phyloP scores from a whole-genome alignment of 2,888 invertebrate genomes.

The Brenthis hecate region DNA sequence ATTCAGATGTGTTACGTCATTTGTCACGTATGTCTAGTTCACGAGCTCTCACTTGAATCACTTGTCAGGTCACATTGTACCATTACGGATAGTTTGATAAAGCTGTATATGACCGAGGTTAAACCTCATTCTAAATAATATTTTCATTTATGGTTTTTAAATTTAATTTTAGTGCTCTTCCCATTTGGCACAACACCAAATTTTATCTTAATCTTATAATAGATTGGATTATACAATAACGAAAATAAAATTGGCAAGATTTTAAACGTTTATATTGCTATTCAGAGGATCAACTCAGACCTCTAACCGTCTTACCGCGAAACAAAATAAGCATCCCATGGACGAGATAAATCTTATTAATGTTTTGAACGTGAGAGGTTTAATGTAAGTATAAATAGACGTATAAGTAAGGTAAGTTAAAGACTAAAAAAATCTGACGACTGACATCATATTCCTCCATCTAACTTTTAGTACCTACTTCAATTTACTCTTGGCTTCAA shows the following conservation, averaged over 20 bases:
- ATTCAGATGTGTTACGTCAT: constrained; percentile 29
- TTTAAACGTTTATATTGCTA: not conserved
- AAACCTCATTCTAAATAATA: not conserved
- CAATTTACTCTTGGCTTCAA: no score
- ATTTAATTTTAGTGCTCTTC: not conserved
- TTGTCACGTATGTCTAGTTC: constrained; percentile 19
- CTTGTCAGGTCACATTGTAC: constrained; percentile 24
- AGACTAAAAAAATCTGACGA: no score
- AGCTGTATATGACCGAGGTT: no score
- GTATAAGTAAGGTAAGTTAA: no score
- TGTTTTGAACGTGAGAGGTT: no score
- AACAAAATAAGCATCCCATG: not conserved
- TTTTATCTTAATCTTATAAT: constrained; percentile 12
- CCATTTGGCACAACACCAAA: constrained; percentile 17
- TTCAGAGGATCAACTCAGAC: no score
- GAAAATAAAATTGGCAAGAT: constrained; percentile 13
- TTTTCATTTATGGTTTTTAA: constrained; percentile 6
- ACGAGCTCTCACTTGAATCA: constrained; percentile 16
- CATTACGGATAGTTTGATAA: constrained; percentile 1
- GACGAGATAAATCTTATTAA: no score
- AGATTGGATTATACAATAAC: constrained; percentile 1
- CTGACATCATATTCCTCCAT: no score
- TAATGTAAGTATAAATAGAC: no score
- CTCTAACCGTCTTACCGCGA: not conserved
- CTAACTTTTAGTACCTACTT: no score